Evolutionary conservation across 2,888 invertebrate genomes (phyloP), one percentile per base, ranked within the genome.

Genomic region (Agonopterix subpropinquella): DNA sequence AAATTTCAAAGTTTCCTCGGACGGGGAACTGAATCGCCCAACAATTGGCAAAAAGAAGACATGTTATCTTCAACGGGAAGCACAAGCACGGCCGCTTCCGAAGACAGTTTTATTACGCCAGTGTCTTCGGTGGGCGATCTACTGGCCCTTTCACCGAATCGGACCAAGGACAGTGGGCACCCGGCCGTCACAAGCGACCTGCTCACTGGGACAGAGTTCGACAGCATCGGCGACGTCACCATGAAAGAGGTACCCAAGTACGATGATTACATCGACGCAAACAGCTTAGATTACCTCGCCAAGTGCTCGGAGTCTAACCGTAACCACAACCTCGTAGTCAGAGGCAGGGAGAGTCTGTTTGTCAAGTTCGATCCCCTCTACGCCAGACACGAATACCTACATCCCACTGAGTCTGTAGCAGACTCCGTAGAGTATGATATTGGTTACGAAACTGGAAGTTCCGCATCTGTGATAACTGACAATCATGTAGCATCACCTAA

Each of bases 271-370:
- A 86, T 89, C 52, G 91, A 91, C 67, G 85, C 91, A n/a, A 81
- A 74, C 41, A 86, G 85, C 51, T 80, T 92, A 53, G 91, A 91
- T 62, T 91, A 88, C 59, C 76, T 91, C 10, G 77, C 89, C 39
- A 83, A 83, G 54, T 89, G 88, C 58, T 75, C 84, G 4, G 77
- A 84, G 64, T 77, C 87, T 4, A 75, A 79, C 61, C 65, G 73
- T 13, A 73, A 79, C 50, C 67, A 71, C 37, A 80, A 62, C 46
- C 60, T 67, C 36, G 65, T 82, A 52, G 86, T 85, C 61, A 70
- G 80, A 50, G 72, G 83, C 52, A 90, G 92, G 52, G 91, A 93
- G 67, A 93, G 93, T 48, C 80, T 93, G 44, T 93, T 92, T 76
- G 90, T 92, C 8, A 93, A 90, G 59, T 92, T 91, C 61, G 92